Evolutionary conservation across 2,888 invertebrate genomes (phyloP), one percentile per base, ranked within the genome.

Genomic region (Diaperis boleti): DNA sequence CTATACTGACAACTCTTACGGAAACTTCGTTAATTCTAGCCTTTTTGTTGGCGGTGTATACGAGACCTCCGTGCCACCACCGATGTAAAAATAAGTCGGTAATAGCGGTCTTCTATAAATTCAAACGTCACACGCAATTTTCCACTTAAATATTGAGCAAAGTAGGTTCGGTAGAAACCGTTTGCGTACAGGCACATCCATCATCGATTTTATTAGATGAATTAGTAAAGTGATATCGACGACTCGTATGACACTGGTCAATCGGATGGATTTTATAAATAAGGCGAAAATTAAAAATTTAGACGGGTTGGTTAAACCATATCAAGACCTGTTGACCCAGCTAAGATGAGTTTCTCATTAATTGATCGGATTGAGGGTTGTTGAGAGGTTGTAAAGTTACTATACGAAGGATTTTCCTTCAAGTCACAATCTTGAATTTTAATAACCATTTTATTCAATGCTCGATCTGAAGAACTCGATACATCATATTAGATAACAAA

Each of bases 1-100:
- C 68, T 71, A 73, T 72, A 72, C 72, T 70, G 74, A 75, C 75
- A 74, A 72, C 72, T 72, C 72, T 70, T 72, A 68, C 64, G 66
- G 68, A 70, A 69, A 69, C 66, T 71, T 70, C 65, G 61, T 69
- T 69, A 72, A 69, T 68, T 66, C 62, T 59, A 64, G 63, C 61
- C 66, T 68, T 71, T 56, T 56, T 42, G 42, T 42, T 18, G 20
- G 41, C 31, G 31, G 11, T 45, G 29, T 39, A 7, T 39, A 39
- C 39, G 39, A 15, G 39, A n/a, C n/a, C 39, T 39, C 39, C 44
- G 20, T 50, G 41, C 41, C 33, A 8, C 13, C 15, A 45, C 17
- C 41, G 31, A 47, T 31, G 18, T 37, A 64, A 64, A 60, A 59
- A 67, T 60, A 59, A 37, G 45, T 14, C 39, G 20, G 29, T 60